Evolutionary conservation across 2,888 invertebrate species (phyloP), one percentile per base, ranked within the genome.

Genomic region (Leptarthrus brevirostris): DNA sequence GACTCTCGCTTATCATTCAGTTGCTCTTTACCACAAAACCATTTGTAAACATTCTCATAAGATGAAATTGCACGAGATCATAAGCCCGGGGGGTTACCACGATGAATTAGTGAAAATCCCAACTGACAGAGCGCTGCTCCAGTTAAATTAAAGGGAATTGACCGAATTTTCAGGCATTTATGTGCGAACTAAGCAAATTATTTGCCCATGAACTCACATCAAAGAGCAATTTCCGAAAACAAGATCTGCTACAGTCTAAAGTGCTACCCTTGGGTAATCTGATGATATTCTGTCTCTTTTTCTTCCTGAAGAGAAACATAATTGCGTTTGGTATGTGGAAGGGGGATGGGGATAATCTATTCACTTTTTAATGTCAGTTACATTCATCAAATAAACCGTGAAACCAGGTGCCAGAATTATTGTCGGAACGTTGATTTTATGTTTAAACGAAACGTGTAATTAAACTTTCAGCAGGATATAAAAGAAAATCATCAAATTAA

Each of bases 161-260:
- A 56, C 47, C 47, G 47, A 8, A 14, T 47, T 36, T 61, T 61
- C 6, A 20, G 40, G 18, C 34, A 30, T 40, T 61, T 36, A 61
- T 61, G 40, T 40, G 22, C 20, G n/a, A 61, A 36, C 22, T 12
- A 18, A 22, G 61, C 36, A 61, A 61, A 40, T 61, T 61, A 36
- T 61, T 61, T 61, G 61, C 36, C 20, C 61, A 61, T 61, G 36
- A 61, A 44, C 24, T 58, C 26, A 72, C 44, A 54, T 72, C 53
- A 53, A 40, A 54, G 40, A 24, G 26, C 24, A 72, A 53, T 36
- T 72, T 54, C 26, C 44, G 14, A 56, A 36, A 72, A 53, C 24
- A 52, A 54, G 40, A 54, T 26, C 69, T 47, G 3, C 30, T n/a
- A n/a, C n/a, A n/a, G n/a, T n/a, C n/a, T n/a, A n/a, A n/a, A n/a